These are phyloP conservation scores for Aphelenchoides besseyi DNA, from an alignment of 1,140 invertebrate species.

Conservation along the genomic window DNA sequence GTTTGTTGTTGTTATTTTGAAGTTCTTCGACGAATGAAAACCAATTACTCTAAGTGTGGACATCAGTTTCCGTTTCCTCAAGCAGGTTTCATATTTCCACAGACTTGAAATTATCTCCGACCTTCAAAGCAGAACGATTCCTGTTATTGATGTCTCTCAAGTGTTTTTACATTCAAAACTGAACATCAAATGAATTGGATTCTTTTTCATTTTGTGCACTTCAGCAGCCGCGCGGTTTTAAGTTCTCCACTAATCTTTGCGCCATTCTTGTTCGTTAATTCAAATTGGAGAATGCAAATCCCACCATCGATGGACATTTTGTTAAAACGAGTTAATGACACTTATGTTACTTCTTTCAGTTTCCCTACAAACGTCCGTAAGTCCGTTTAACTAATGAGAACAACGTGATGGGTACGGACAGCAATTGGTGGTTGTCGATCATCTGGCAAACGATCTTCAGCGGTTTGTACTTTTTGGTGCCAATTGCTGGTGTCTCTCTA, in stretches of 20 bases:
- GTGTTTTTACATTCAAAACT: too few species aligned
- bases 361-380: background rate
- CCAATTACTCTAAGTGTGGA: too few species aligned
- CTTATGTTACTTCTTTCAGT: background rate
- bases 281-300: background rate
- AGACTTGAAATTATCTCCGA: too few species aligned
- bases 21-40: too few species aligned
- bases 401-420: background rate
- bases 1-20: too few species aligned
- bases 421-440: background rate
- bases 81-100: too few species aligned
- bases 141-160: too few species aligned
- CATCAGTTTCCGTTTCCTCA: too few species aligned
- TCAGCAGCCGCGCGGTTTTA: too few species aligned
- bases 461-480: constrained; percentile 40
- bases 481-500: constrained; percentile 48
- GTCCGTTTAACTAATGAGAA: background rate
- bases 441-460: constrained; percentile 31
- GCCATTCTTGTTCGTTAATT: background rate
- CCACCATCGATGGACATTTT: background rate
- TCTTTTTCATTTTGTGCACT: too few species aligned
- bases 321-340: background rate
- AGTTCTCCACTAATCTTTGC: background rate
- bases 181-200: too few species aligned
- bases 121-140: too few species aligned